Base-by-base conservation (phyloP, 2,113 vertebrate species). In the Corythornis cristatus region DNA sequence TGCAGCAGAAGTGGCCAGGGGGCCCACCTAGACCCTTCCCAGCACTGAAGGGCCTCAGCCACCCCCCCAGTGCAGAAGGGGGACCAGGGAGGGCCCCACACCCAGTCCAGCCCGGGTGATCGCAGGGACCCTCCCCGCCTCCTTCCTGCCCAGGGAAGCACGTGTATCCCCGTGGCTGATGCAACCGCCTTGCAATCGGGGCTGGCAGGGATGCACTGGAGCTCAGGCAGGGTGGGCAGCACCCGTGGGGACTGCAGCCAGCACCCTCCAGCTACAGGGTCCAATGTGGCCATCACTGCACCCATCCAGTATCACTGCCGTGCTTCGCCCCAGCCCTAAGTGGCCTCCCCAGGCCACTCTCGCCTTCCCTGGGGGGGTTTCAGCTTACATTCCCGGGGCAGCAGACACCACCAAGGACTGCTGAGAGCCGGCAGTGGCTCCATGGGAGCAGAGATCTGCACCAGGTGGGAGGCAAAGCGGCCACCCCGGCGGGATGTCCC, bases 211-310 rank as follows among this genome's bases (percentile, higher is more conserved):
- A 82, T 5, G 61, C 1, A 4, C 53, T 3, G 29, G 56, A 51
- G 74, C 56, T 33, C 12, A 3, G 48, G 33, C 68, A 60, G 72
- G 29, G 51, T 8, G 15, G 90, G 70, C 83, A 22, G 61, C 2
- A 3, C 33, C 70, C 0, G 1, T 3, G 0, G n/a, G 70, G 43
- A 51, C 56, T 3, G 0, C 9, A 71, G 66, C 75, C 87, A n/a
- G 56, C 76, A 19, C 37, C 72, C 64, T 83, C 77, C 20, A 1
- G 25, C 33, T 8, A 0, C 2, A 1, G 19, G 31, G 45, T 25
- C 31, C 26, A n/a, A 0, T 3, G 26, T 40, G 43, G n/a, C 57
- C 35, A 13, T 43, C 79, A 9, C 8, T 0, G 8, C 43, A 48
- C 9, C 86, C 78, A 16, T 4, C 6, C 6, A 2, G 43, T 5